phyloP scores from a whole-genome alignment of 2,113 vertebrate genomes.

The Brachirus orientalis region DNA sequence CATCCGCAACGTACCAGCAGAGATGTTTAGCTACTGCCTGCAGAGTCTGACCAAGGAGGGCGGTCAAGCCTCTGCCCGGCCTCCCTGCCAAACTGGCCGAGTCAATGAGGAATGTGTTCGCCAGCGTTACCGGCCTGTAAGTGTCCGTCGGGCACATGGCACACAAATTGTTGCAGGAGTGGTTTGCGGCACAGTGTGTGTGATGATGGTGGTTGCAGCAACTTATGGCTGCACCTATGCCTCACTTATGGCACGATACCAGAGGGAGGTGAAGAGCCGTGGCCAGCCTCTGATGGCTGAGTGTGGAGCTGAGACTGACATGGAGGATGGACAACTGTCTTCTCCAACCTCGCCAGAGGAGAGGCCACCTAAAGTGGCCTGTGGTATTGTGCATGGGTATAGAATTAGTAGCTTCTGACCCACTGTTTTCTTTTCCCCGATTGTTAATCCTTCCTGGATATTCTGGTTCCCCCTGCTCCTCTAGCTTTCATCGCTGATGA shows the following conservation, averaged over 20 bases:
- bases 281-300: conserved; percentile 89
- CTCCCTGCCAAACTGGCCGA: conserved; percentile 68
- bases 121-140: conserved; percentile 87
- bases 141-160: conserved; percentile 90
- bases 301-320: conserved; percentile 68
- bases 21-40: conserved; percentile 94
- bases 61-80: conserved; percentile 70
- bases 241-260: conserved; percentile 93
- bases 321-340: conserved; percentile 46
- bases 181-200: conserved; percentile 92
- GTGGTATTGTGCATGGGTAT: conserved; percentile 65
- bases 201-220: conserved; percentile 96
- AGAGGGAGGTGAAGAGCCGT: conserved; percentile 88
- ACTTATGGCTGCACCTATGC: conserved; percentile 95
- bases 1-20: conserved; percentile 90
- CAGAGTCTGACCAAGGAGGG: conserved; percentile 74
- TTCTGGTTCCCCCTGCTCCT: conserved; percentile 1
- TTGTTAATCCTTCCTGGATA: neutral
- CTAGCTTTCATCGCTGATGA: conserved; percentile 7
- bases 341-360: conserved; percentile 33
- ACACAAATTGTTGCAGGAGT: conserved; percentile 92
- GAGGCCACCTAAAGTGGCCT: conserved; percentile 38
- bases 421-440: neutral
- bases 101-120: conserved; percentile 77
- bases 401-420: conserved; percentile 78